Evolutionary conservation across 2,113 vertebrate species (phyloP).

Genomic region (Myrmecobius fasciatus): DNA sequence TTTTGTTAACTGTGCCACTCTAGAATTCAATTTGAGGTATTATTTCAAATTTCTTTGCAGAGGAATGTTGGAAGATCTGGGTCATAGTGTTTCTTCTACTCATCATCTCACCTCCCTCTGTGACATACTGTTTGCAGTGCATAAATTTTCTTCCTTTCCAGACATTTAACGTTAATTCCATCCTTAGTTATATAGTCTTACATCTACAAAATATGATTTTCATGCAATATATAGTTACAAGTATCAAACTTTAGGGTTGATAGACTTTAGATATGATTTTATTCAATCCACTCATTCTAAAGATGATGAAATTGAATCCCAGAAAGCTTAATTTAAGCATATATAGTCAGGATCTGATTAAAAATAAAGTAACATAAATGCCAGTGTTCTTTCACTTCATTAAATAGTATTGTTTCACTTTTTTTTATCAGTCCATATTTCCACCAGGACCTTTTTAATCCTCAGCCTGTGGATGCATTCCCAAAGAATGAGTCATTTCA

Average conservation of each 20-base stretch:
- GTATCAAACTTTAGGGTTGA: background rate
- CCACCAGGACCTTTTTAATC: slow-evolving; percentile 59
- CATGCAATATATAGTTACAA: background rate
- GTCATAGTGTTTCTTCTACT: background rate
- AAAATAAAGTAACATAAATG: background rate
- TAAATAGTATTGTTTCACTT: background rate
- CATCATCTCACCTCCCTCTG: background rate
- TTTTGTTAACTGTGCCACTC: background rate
- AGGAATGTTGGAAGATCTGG: background rate
- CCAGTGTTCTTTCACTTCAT: background rate
- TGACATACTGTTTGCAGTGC: background rate
- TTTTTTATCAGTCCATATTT: slow-evolving; percentile 55
- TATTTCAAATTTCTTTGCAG: background rate
- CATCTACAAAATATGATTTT: background rate
- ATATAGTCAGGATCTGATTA: background rate
- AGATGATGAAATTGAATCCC: background rate
- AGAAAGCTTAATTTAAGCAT: background rate
- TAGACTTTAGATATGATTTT: background rate
- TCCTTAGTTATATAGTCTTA: background rate
- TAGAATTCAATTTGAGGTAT: background rate
- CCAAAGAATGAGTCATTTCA: slow-evolving; percentile 66
- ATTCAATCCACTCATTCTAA: background rate
- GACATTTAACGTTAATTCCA: background rate
- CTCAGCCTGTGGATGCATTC: slow-evolving; percentile 49
- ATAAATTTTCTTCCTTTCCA: background rate